phyloP scores from a whole-genome alignment of 1,140 invertebrate species.

The Grapholita molesta region DNA sequence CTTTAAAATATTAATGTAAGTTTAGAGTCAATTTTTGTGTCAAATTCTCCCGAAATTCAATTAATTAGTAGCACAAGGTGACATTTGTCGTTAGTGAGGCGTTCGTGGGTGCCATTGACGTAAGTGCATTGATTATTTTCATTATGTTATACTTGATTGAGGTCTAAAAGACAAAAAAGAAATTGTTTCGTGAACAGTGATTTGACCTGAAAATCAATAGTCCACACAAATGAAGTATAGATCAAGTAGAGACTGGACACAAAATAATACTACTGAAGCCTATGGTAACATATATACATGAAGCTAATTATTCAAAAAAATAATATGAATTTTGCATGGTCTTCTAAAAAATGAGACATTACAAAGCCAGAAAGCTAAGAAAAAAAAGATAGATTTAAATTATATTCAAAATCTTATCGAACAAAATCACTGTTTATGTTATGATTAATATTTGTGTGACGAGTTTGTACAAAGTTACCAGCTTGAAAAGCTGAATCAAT shows the following conservation, averaged over 20 bases:
- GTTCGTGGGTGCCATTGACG: neutral
- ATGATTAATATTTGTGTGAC: neutral
- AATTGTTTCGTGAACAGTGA: neutral
- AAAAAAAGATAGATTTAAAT: neutral
- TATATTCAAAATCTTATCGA: too few species aligned
- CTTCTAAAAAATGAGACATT: too few species aligned
- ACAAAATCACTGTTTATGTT: neutral
- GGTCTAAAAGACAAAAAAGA: neutral
- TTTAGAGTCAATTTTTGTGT: constrained; percentile 75
- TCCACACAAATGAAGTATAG: too few species aligned
- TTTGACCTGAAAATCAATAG: too few species aligned
- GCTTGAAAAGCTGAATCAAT: neutral
- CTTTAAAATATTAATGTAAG: constrained; percentile 50
- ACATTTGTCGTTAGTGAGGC: constrained; percentile 38
- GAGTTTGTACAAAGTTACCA: neutral
- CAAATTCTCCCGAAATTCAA: constrained; percentile 78
- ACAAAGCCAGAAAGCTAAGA: neutral
- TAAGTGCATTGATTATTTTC: neutral
- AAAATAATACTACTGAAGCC: too few species aligned
- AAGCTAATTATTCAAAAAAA: too few species aligned
- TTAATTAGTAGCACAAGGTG: constrained; percentile 69
- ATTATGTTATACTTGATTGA: neutral
- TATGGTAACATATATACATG: too few species aligned
- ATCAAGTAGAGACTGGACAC: neutral
- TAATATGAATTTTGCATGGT: too few species aligned